These are phyloP conservation scores for Seladonia tumulorum DNA, from an alignment of 2,888 invertebrate species.

Conservation along the genomic window DNA sequence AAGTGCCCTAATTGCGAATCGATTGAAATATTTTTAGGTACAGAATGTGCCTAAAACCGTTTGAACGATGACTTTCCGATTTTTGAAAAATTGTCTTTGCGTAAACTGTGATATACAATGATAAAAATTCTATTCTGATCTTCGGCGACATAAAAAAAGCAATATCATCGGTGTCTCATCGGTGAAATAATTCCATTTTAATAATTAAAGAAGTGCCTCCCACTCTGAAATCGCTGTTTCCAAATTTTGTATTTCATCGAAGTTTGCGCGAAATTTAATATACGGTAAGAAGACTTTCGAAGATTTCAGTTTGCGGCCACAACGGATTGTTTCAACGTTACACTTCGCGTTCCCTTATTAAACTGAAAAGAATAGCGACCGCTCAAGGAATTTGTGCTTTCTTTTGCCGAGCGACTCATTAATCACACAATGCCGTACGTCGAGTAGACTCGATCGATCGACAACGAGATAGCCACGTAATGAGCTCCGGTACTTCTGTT, in stretches of 20 bases:
- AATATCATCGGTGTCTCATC: too few relatives aligned
- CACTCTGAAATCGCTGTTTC: too few relatives aligned
- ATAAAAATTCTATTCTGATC: too few relatives aligned
- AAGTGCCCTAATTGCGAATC: not conserved
- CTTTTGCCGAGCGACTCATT: slow-evolving; percentile 76
- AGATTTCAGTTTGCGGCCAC: not conserved
- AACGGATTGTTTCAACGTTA: slow-evolving; percentile 22
- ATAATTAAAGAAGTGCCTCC: too few relatives aligned
- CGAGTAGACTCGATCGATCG: slow-evolving; percentile 79
- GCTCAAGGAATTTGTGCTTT: slow-evolving; percentile 60
- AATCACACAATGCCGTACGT: slow-evolving; percentile 79
- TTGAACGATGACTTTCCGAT: too few relatives aligned
- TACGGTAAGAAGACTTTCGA: not conserved
- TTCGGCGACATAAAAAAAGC: too few relatives aligned
- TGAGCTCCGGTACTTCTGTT: slow-evolving; percentile 73
- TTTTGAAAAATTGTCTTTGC: too few relatives aligned
- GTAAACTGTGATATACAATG: too few relatives aligned
- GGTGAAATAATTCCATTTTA: too few relatives aligned
- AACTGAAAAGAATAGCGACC: slow-evolving; percentile 62
- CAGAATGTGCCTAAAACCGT: too few relatives aligned
- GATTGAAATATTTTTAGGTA: not conserved
- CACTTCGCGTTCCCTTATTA: slow-evolving; percentile 56
- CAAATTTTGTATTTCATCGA: too few relatives aligned
- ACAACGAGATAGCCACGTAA: slow-evolving; percentile 80
- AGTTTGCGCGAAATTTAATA: too few relatives aligned